Evolutionary conservation across 2,888 invertebrate genomes (phyloP).

Genomic region (Hypena proboscidalis): DNA sequence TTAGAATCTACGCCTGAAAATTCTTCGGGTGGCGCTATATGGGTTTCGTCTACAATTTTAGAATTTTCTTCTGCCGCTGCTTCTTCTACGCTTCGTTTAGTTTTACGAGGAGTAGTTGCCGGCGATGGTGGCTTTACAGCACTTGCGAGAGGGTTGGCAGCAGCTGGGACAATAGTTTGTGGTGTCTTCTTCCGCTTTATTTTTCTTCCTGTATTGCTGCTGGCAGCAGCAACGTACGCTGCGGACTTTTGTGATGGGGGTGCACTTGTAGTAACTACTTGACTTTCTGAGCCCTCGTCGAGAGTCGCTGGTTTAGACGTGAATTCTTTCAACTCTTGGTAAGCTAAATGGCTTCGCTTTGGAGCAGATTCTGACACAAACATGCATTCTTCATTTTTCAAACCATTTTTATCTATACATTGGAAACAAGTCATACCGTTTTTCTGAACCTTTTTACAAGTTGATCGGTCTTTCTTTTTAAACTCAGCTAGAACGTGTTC

Average conservation of each 20-base stretch:
- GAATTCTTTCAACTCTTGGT: constrained; percentile 87
- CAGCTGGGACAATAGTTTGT: constrained; percentile 53
- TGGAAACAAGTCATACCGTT: constrained; percentile 92
- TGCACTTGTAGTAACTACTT: constrained; percentile 70
- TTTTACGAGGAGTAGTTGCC: constrained; percentile 46
- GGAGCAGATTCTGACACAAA: constrained; percentile 89
- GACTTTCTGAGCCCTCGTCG: constrained; percentile 71
- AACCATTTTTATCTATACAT: constrained; percentile 88
- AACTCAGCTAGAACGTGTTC: constrained; percentile 90
- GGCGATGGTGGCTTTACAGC: constrained; percentile 43
- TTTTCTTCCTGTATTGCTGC: constrained; percentile 69
- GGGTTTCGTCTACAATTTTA: constrained; percentile 64
- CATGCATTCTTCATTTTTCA: constrained; percentile 92
- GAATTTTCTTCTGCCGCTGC: constrained; percentile 63
- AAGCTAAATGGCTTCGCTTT: constrained; percentile 87
- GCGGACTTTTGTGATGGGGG: constrained; percentile 67
- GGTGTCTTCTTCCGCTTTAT: constrained; percentile 74
- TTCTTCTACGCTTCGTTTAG: constrained; percentile 69
- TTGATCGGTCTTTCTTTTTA: constrained; percentile 88
- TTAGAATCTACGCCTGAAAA: constrained; percentile 84
- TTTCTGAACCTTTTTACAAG: constrained; percentile 89
- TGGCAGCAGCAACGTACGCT: constrained; percentile 70
- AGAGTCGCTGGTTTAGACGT: constrained; percentile 77
- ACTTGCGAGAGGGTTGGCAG: constrained; percentile 54
- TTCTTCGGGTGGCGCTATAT: constrained; percentile 78